phyloP scores from a whole-genome alignment of 2,888 invertebrate genomes.

The Tipula lateralis region DNA sequence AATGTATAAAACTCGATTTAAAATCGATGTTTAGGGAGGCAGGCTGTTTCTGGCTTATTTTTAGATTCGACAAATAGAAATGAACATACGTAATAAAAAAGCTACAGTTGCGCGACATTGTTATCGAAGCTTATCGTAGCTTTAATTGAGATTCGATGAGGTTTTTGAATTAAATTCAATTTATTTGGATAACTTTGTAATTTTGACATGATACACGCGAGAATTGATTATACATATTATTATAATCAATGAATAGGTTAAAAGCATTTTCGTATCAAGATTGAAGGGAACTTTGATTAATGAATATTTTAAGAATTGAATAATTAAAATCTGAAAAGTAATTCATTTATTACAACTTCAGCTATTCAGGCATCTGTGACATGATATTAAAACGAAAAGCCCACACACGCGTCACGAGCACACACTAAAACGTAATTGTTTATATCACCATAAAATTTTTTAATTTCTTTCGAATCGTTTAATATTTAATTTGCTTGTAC shows the following conservation, averaged over 20 bases:
- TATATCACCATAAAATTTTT: no score
- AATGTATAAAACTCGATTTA: background rate
- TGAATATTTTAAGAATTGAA: no score
- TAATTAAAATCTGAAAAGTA: no score
- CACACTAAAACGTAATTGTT: background rate
- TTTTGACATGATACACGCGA: background rate
- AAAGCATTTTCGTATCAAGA: no score
- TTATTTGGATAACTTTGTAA: background rate
- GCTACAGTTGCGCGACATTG: background rate
- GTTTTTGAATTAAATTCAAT: background rate
- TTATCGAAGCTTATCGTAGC: conserved; percentile 19
- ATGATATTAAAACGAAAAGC: background rate
- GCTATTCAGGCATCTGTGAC: background rate
- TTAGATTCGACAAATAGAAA: background rate
- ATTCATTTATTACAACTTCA: no score
- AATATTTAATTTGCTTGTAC: background rate
- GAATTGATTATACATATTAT: background rate
- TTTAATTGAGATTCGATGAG: background rate
- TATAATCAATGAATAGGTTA: no score
- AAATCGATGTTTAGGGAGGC: background rate
- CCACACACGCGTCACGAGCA: background rate
- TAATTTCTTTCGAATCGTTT: no score
- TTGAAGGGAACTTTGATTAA: no score
- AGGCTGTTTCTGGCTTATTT: background rate
- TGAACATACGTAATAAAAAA: background rate